phyloP scores from a whole-genome alignment of 2,888 invertebrate genomes.

The Caenorhabditis afra region DNA sequence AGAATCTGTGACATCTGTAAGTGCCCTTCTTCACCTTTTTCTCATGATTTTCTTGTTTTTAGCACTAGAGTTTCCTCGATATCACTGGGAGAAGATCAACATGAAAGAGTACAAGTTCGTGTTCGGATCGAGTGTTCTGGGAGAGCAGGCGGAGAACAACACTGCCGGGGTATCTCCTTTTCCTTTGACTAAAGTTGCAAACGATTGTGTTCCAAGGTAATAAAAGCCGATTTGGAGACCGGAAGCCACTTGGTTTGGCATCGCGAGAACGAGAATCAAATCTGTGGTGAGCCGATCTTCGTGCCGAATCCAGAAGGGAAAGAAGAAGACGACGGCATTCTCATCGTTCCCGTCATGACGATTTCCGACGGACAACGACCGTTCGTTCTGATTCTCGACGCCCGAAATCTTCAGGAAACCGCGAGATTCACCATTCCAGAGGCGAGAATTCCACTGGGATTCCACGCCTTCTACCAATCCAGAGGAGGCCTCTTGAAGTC shows the following conservation, averaged over 20 bases:
- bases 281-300: constrained; percentile 82
- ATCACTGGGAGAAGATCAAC: constrained; percentile 86
- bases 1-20: constrained; percentile 55
- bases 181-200: no score
- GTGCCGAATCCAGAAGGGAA: constrained; percentile 81
- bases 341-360: constrained; percentile 72
- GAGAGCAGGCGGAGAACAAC: not conserved
- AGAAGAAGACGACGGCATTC: constrained; percentile 83
- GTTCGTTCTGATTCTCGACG: constrained; percentile 86
- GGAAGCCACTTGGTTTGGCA: constrained; percentile 80
- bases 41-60: constrained; percentile 28
- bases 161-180: no score
- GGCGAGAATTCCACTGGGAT: constrained; percentile 65
- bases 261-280: constrained; percentile 78
- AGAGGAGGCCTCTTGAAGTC: no score
- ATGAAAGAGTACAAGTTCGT: constrained; percentile 88
- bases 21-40: not conserved
- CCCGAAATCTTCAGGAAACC: constrained; percentile 86
- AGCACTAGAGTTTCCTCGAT: constrained; percentile 88
- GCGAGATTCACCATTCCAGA: constrained; percentile 85
- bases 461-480: constrained; percentile 62
- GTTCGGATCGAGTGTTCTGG: constrained; percentile 84
- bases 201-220: constrained; percentile 62
- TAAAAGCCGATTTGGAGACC: constrained; percentile 81
- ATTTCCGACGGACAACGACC: constrained; percentile 55